These are phyloP conservation scores for Euglossa dilemma DNA, from an alignment of 1,140 invertebrate species.

Conservation along the genomic window DNA sequence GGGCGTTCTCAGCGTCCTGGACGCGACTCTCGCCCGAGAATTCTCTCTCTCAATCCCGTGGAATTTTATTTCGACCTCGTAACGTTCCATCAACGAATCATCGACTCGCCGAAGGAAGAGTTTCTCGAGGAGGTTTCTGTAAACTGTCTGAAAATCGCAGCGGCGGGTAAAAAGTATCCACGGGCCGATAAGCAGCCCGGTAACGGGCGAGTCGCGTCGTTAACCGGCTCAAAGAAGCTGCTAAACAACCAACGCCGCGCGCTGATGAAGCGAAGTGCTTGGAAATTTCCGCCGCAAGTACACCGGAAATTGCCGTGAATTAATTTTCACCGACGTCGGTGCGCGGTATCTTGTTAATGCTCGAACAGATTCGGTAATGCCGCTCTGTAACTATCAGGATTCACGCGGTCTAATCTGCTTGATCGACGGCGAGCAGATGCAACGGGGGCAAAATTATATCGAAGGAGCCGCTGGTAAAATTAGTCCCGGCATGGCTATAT, in stretches of 20 bases:
- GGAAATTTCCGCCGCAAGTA: neutral
- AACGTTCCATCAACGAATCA: too few species aligned
- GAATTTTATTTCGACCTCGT: too few species aligned
- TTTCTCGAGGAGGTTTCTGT: too few species aligned
- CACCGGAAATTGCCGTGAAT: constrained; percentile 17
- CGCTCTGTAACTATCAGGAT: constrained; percentile 4
- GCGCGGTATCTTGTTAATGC: constrained; percentile 34
- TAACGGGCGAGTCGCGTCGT: neutral
- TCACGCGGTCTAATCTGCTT: constrained; percentile 23
- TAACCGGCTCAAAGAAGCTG: neutral
- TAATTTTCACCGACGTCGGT: constrained; percentile 30
- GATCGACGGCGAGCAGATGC: constrained; percentile 24
- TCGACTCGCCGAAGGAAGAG: too few species aligned
- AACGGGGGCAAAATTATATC: constrained; percentile 16
- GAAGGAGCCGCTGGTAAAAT: constrained; percentile 10
- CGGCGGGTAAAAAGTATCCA: too few species aligned
- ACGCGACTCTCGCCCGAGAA: too few species aligned
- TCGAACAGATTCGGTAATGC: constrained; percentile 33
- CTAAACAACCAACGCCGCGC: too few species aligned
- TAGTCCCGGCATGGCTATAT: constrained; percentile 6
- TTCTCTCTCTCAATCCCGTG: too few species aligned
- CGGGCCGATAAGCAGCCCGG: neutral
- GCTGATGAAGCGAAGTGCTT: neutral
- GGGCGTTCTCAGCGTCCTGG: too few species aligned
- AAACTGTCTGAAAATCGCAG: too few species aligned